A percentile compares a stretch with the other conserved stretches of the same genome.
Conservation (phyloP, 2,888 invertebrate genomes). For the Tenthredo amoena region DNA sequence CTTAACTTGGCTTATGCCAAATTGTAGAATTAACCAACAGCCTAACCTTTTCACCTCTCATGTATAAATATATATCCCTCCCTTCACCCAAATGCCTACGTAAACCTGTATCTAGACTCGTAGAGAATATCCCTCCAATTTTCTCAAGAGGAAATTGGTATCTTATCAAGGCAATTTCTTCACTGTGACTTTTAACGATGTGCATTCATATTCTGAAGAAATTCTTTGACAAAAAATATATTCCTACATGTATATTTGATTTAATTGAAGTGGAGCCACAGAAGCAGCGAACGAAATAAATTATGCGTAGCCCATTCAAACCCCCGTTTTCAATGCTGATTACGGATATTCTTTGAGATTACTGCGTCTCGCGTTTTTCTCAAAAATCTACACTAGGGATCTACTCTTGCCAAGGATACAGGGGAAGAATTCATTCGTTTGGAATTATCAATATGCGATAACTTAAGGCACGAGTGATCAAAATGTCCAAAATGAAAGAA, state of each 20-base stretch:
- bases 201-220: not conserved
- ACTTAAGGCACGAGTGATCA: not conserved
- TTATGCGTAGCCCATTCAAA: slow-evolving; percentile 22
- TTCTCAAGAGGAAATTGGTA: not conserved
- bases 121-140: not conserved
- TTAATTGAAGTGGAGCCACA: not conserved
- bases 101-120: not conserved
- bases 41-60: not conserved
- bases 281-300: slow-evolving; percentile 26
- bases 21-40: slow-evolving; percentile 49
- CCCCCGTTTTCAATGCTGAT: slow-evolving; percentile 37
- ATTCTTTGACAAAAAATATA: not conserved
- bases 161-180: not conserved
- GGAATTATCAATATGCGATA: not conserved
- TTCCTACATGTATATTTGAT: not conserved
- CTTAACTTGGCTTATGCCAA: slow-evolving; percentile 45
- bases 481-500: not conserved
- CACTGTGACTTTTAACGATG: not conserved
- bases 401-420: not conserved
- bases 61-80: slow-evolving; percentile 13
- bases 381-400: slow-evolving; percentile 1
- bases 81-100: not conserved
- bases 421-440: not conserved
- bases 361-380: not conserved
- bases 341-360: slow-evolving; percentile 31